These are phyloP conservation scores for Pagrus major DNA, from an alignment of 2,113 vertebrate species.

Conservation along the genomic window DNA sequence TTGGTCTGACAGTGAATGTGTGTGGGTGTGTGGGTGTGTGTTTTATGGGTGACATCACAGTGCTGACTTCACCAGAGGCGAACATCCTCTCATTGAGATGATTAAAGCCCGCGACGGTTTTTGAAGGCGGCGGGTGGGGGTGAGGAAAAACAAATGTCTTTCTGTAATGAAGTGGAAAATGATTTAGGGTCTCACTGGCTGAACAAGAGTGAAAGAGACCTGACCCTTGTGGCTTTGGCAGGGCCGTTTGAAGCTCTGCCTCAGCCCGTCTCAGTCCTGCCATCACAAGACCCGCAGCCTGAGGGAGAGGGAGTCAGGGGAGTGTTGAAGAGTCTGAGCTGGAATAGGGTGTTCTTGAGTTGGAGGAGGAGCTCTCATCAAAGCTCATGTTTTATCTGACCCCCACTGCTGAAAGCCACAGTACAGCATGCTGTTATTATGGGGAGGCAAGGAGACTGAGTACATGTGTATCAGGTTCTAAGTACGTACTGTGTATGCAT, in stretches of 20 bases:
- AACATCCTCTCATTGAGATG: conserved; percentile 65
- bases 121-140: conserved; percentile 55
- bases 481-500: conserved; percentile 8
- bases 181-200: conserved; percentile 71
- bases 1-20: conserved; percentile 17
- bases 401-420: conserved; percentile 70
- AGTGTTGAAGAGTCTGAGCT: conserved; percentile 43
- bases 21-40: conserved; percentile 9
- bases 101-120: conserved; percentile 62
- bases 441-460: conserved; percentile 27
- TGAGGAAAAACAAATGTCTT: conserved; percentile 70
- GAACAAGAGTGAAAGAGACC: conserved; percentile 68
- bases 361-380: conserved; percentile 43
- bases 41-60: conserved; percentile 42
- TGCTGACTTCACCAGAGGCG: conserved; percentile 52
- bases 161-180: conserved; percentile 76
- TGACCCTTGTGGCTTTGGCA: conserved; percentile 70
- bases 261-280: conserved; percentile 45
- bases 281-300: conserved; percentile 63
- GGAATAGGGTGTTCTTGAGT: conserved; percentile 21
- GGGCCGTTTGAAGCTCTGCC: conserved; percentile 69
- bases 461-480: conserved; percentile 46
- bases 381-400: conserved; percentile 66
- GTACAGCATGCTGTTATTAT: conserved; percentile 54
- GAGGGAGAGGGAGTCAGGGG: conserved; percentile 25